Base-by-base conservation (phyloP, 2,888 invertebrate species). In the Teleogryllus oceanicus region DNA sequence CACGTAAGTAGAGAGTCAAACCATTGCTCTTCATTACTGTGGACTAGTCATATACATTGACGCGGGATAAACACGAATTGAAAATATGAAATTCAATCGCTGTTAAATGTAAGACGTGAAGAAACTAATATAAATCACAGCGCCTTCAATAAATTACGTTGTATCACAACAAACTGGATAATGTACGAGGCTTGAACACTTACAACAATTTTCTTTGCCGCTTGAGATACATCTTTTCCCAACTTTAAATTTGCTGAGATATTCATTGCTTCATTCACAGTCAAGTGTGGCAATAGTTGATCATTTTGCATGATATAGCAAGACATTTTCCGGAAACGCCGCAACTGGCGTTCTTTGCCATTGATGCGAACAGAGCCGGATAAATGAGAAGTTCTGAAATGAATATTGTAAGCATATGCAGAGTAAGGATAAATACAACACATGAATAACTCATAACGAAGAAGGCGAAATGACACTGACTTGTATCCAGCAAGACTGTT, bases 221-320 rank as follows among this genome's bases (percentile, higher is more conserved):
- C 81, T 51, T 62, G 74, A 37, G 80, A 74, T 20, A 85, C 77
- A 78, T 82, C 78, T 85, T 85, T 82, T 88, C 88, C 50, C 79
- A 98, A 89, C 88, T 98, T 98, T 62, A 98, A 90, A 87, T 97
- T 96, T 13, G 97, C 97, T 1, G 98, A 94, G 4, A 96, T 96
- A 87, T 93, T 92, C 95, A 98, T 96, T 50, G 97, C 94, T 88
- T 98, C 98, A 84, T 91, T 91, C 49, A 98, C 97, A 0, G 96
- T 95, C 50, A 98, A 90, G 86, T 97, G 96, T 2, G 96, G 96
- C 79, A 96, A 90, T 2, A 97, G 88, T 83, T 95, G 93, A 87
- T 96, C 96, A 85, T 96, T 96, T 86, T 98, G 98, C 97, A 98
- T 98, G 84, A 98, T 98, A 88, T 98, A 98, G 86, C 97, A 97